Evolutionary conservation across 2,888 invertebrate genomes (phyloP).

Genomic region (Pyralis farinalis): DNA sequence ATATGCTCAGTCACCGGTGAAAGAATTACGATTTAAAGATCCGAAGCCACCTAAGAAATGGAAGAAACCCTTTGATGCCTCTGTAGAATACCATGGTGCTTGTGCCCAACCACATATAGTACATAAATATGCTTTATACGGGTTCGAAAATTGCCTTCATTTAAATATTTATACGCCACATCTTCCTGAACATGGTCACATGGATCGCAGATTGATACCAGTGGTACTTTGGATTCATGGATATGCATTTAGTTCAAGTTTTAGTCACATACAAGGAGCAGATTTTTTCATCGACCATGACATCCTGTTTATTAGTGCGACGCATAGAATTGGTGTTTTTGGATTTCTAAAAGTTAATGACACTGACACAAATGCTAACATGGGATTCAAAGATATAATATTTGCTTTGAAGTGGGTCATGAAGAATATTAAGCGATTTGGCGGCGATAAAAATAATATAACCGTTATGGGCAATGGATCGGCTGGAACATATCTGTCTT

Average conservation of each 20-base stretch:
- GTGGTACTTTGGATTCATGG: conserved; percentile 71
- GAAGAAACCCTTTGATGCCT: conserved; percentile 79
- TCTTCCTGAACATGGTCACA: conserved; percentile 40
- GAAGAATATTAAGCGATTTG: conserved; percentile 52
- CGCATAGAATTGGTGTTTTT: conserved; percentile 64
- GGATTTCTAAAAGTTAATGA: conserved; percentile 64
- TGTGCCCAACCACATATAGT: conserved; percentile 83
- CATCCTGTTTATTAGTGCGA: conserved; percentile 51
- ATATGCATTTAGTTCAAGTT: conserved; percentile 61
- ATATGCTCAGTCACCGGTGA: conserved; percentile 56
- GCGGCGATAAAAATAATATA: conserved; percentile 55
- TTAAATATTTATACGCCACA: conserved; percentile 85
- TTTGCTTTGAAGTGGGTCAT: conserved; percentile 67
- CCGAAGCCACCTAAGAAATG: conserved; percentile 56
- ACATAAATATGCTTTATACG: conserved; percentile 54
- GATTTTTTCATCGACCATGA: conserved; percentile 68
- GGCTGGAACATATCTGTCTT: conserved; percentile 54
- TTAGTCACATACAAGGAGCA: conserved; percentile 65
- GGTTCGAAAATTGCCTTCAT: conserved; percentile 83
- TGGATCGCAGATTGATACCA: conserved; percentile 32
- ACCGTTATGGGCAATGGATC: conserved; percentile 66
- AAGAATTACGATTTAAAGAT: conserved; percentile 58
- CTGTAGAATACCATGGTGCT: conserved; percentile 61
- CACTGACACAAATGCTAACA: conserved; percentile 50
- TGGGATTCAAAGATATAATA: conserved; percentile 71